Evolutionary conservation across 1,140 invertebrate genomes (phyloP), one percentile per base, ranked within the genome.

Genomic region (Solenopsis invicta): DNA sequence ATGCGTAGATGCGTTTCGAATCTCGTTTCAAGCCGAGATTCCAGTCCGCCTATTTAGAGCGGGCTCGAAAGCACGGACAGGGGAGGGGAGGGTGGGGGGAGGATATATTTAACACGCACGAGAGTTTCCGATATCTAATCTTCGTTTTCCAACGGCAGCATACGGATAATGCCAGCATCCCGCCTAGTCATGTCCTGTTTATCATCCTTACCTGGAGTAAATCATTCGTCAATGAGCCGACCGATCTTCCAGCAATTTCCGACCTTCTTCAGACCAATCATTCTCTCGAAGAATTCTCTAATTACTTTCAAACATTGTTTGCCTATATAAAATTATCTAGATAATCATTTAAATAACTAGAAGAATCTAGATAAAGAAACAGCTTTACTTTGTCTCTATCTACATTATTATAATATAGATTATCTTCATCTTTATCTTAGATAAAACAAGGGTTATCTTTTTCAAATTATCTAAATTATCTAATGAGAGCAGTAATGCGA

Each of bases 1-100:
- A 72, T 88, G 89, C 81, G 81, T 90, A 74, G 81, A 90, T 81
- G 89, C 86, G 71, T 90, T 90, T 90, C 80, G 69, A 90, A 90
- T 90, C 69, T 67, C 18, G 29, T 8, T 12, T 13, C 21, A 12
- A 21, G 71, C 21, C 72, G 66, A 84, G 81, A 90, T 88, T 90
- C 89, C 89, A 88, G 86, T 59, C 61, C 75, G 86, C 24, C 81
- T 90, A 90, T 90, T 90, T 90, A 90, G 89, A 90, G 89, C 88
- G 67, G 45, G 59, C 89, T 80, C 85, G 87, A 90, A 90, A 90
- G 89, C 45, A 85, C 62, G 62, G 81, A 74, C 69, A 9, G 8
- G 52, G 18, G 52, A n/a, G 56, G 2, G 75, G 64, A 41, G 5
- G 5, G 37, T 41, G 9, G 24, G 12, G 29, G 69, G 72, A 52